Evolutionary conservation across 1,140 invertebrate genomes (phyloP), one percentile per base, ranked within the genome.

Genomic region (Meloidogyne exigua): DNA sequence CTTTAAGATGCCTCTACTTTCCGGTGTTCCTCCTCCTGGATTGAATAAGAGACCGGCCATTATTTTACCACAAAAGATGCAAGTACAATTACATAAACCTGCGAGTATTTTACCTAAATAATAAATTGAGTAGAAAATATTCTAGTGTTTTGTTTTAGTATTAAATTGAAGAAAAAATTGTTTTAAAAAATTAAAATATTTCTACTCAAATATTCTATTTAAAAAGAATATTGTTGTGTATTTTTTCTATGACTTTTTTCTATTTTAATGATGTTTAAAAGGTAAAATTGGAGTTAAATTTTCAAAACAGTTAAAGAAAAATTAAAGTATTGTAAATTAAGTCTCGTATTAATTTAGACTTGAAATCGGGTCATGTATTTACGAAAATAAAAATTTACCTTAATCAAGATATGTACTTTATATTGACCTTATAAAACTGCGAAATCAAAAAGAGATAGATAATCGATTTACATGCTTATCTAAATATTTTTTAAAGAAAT

Each of bases 1-100:
- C 23, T 72, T 63, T 21, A 57, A 75, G 73, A 67, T 75, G 64
- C 73, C 73, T 26, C 73, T 75, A 4, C 28, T 75, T 44, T 75
- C 73, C 23, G 73, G 73, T 15, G 73, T 75, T 21, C 73, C 73
- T 13, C 73, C 73, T 11, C 73, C 73, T 13, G 73, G 73, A 18
- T 49, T 75, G 11, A 28, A 28, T 18, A 75, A 75, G 18, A 28
- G 64, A 23, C 73, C 73, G 2, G 23, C 64, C 13, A 69, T 73
- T 25, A 32, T 75, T 23, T 36, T 65, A n/a, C 44, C 74, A 44
- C 65, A 26, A 23, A 75, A 75, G 69, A 49, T 66, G 36, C 49
- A 75, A 36, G 74, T 75, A 23, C 74, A 75, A 11, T 25, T 75
- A 21, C 74, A 75, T 76, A 75, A 76, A 32, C 74, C 73, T 28